These are phyloP conservation scores for Carollia perspicillata DNA, from an alignment of 2,113 vertebrate genomes.

Conservation along the genomic window DNA sequence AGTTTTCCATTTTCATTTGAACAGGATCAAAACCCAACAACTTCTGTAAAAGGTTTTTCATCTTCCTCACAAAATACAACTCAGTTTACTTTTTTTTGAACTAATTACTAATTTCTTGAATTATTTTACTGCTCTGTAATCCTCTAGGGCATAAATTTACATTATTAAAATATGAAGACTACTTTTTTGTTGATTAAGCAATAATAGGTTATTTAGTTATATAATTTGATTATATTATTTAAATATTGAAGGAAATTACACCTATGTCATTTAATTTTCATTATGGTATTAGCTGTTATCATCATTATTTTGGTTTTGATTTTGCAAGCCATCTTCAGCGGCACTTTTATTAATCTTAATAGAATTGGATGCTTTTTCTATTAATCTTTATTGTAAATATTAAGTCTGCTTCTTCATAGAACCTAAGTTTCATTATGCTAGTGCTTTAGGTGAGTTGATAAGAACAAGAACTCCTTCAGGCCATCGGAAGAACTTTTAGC, in stretches of 20 bases:
- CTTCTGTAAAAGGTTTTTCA: constrained; percentile 79
- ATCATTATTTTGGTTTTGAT: constrained; percentile 44
- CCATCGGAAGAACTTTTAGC: background rate
- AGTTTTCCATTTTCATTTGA: constrained; percentile 85
- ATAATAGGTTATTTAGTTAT: constrained; percentile 57
- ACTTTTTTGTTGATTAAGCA: constrained; percentile 63
- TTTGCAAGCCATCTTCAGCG: background rate
- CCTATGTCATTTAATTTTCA: constrained; percentile 1
- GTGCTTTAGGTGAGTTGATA: constrained; percentile 35
- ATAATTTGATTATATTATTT: constrained; percentile 51
- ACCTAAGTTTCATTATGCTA: constrained; percentile 9
- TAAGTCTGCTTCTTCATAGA: background rate
- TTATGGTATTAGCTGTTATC: constrained; percentile 37
- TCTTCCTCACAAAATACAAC: constrained; percentile 79
- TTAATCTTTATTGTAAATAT: constrained; percentile 28
- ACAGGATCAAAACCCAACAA: constrained; percentile 80
- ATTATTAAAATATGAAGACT: constrained; percentile 64
- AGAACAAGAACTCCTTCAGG: background rate
- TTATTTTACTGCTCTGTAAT: constrained; percentile 71
- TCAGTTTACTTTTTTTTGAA: constrained; percentile 83
- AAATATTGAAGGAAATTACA: constrained; percentile 42
- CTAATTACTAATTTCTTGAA: constrained; percentile 62
- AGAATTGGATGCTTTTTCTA: background rate
- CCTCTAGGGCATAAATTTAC: constrained; percentile 52
- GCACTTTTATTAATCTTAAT: background rate